A percentile compares a stretch with the other conserved stretches of the same genome.
Evolutionary conservation across 2,113 vertebrate genomes (phyloP).

Genomic region (Pachypanchax playfairii): DNA sequence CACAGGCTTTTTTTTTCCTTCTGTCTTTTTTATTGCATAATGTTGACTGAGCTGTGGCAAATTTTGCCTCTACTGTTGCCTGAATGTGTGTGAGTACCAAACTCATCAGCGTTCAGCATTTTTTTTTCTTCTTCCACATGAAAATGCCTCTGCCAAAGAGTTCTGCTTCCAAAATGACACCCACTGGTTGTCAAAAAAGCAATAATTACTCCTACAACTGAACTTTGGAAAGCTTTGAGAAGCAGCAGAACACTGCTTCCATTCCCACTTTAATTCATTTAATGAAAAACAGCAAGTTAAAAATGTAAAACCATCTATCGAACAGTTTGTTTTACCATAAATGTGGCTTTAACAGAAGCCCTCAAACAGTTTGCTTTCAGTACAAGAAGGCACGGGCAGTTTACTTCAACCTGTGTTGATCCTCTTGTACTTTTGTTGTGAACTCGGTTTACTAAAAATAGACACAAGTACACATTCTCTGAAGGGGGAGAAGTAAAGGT

Average conservation of each 20-base stretch:
- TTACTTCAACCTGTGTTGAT: constrained; percentile 19
- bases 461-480: neutral
- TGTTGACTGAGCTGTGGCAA: constrained; percentile 49
- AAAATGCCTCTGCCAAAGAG: constrained; percentile 41
- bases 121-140: constrained; percentile 42
- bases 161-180: constrained; percentile 60
- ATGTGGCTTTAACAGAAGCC: constrained; percentile 10
- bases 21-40: constrained; percentile 52
- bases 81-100: constrained; percentile 39
- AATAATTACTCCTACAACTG: constrained; percentile 52
- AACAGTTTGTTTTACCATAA: neutral
- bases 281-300: neutral
- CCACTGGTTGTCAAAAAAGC: constrained; percentile 57
- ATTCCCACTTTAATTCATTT: neutral
- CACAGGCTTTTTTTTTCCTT: neutral
- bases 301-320: neutral
- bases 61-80: constrained; percentile 35
- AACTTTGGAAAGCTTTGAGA: constrained; percentile 37
- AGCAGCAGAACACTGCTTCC: neutral
- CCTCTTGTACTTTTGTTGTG: constrained; percentile 21
- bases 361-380: constrained; percentile 1
- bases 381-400: constrained; percentile 8
- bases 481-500: constrained; percentile 5
- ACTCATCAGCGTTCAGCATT: constrained; percentile 45
- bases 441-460: constrained; percentile 15